Conservation (phyloP, 2,113 vertebrate genomes). For the Tylochromis polylepis region DNA sequence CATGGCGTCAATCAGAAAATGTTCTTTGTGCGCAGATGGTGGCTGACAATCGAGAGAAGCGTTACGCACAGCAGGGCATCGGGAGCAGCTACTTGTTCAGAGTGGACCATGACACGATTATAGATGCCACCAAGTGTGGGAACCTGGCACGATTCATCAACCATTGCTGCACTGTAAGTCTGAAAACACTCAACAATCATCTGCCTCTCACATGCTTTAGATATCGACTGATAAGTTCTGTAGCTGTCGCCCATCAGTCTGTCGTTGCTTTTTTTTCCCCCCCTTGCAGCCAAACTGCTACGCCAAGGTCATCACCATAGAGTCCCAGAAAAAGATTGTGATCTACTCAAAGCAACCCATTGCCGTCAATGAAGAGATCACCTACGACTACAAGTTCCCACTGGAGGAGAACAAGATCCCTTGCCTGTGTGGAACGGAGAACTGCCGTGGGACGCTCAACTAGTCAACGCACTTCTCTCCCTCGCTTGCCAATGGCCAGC, state of each 20-base stretch:
- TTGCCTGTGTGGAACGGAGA: constrained; percentile 89
- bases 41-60: constrained; percentile 90
- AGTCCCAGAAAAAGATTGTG: constrained; percentile 95
- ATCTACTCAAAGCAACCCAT: constrained; percentile 97
- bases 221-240: accelerated
- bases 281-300: constrained; percentile 87
- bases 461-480: constrained; percentile 38
- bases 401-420: constrained; percentile 97
- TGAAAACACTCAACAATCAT: not conserved
- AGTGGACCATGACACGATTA: constrained; percentile 93
- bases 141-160: constrained; percentile 91
- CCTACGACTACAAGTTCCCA: constrained; percentile 96
- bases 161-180: constrained; percentile 90
- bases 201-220: not conserved
- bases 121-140: constrained; percentile 90
- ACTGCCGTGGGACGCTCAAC: constrained; percentile 91
- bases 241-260: not conserved
- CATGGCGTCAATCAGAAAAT: not conserved
- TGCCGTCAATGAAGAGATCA: constrained; percentile 90
- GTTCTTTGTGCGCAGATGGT: constrained; percentile 77
- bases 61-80: constrained; percentile 87
- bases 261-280: accelerated
- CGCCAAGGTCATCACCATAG: constrained; percentile 95
- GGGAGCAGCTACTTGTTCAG: constrained; percentile 93
- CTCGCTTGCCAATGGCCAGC: not conserved